Base-by-base conservation (phyloP, 2,797 vertebrate genomes). In the Esox masquinongy region DNA sequence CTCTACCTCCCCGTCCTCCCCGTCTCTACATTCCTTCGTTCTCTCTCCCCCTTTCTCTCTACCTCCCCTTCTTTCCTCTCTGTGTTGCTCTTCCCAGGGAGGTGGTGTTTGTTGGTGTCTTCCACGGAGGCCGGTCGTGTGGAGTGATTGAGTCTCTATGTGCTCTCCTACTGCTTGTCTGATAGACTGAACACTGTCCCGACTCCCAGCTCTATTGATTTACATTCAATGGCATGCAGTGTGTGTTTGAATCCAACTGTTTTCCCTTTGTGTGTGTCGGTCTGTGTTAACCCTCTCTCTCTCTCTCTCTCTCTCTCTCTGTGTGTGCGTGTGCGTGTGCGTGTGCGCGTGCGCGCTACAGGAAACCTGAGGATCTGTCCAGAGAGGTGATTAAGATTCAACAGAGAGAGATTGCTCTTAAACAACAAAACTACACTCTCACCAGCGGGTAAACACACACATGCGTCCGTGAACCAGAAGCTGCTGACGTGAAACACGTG, bases 341-440 rank as follows among this genome's bases (percentile, higher is more conserved):
- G 22, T 34, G 17, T 17, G 14, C 76, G 73, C 64, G 59, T 71
- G 78, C 68, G 80, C 77, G 68, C 66, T 68, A 0, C 77, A 99
- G 98, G 94, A 97, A 95, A 79, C 97, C 98, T 0, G 97, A 98
- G 70, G 97, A 99, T 91, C 92, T 99, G 78, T 99, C 97, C 9
- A 93, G 94, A 84, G 95, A 98, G 76, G 90, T 99, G 59, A 93
- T 97, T 88, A 94, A 96, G 85, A 94, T 99, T 86, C 98, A 98
- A 86, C 96, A 97, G 89, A 93, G 95, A 72, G 98, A 99, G 80
- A 93, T 99, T 51, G 72, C 84, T 70, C 89, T 98, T 84, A 95
- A 97, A 84, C 96, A 99, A 80, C 95, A 97, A 92, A 98, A 97
- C 88, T 94, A 91, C 68, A 82, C 92, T 73, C 86, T 97, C 74